phyloP scores from a whole-genome alignment of 2,797 vertebrate genomes.

The Aplochiton taeniatus region DNA sequence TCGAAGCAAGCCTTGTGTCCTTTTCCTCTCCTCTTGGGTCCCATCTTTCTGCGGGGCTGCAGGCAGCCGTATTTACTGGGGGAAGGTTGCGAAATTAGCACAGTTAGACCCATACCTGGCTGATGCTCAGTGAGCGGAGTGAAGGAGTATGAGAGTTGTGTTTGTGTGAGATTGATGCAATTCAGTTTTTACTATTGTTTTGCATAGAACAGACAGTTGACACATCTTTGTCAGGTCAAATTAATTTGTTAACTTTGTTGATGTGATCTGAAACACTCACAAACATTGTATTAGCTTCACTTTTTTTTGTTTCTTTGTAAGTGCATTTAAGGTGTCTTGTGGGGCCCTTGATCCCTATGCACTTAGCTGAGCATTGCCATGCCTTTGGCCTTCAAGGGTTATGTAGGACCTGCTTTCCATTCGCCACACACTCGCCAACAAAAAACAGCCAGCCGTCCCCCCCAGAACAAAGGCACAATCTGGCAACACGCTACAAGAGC shows the following conservation, averaged over 20 bases:
- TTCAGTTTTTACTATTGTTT: background rate
- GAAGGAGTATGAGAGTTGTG: constrained; percentile 6
- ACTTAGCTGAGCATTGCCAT: background rate
- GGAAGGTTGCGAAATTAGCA: constrained; percentile 72
- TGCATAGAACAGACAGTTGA: too few species aligned
- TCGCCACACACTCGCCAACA: constrained; percentile 19
- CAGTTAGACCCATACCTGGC: constrained; percentile 55
- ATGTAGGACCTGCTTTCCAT: constrained; percentile 32
- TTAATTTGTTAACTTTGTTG: too few species aligned
- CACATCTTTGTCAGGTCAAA: too few species aligned
- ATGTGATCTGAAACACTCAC: background rate
- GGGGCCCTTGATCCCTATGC: background rate
- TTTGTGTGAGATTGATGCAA: background rate
- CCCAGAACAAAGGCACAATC: constrained; percentile 47
- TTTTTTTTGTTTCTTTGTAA: background rate
- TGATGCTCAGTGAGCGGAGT: constrained; percentile 51
- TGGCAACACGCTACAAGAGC: constrained; percentile 26
- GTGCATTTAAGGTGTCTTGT: background rate
- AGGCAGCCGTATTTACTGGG: constrained; percentile 56
- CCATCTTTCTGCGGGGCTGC: constrained; percentile 37
- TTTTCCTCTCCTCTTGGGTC: constrained; percentile 10
- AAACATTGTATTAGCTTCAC: too few species aligned
- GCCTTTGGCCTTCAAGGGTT: background rate
- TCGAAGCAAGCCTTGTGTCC: background rate
- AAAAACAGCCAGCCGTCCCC: constrained; percentile 14